Evolutionary conservation across 2,113 vertebrate genomes (phyloP).

Genomic region (Sterna hirundo): DNA sequence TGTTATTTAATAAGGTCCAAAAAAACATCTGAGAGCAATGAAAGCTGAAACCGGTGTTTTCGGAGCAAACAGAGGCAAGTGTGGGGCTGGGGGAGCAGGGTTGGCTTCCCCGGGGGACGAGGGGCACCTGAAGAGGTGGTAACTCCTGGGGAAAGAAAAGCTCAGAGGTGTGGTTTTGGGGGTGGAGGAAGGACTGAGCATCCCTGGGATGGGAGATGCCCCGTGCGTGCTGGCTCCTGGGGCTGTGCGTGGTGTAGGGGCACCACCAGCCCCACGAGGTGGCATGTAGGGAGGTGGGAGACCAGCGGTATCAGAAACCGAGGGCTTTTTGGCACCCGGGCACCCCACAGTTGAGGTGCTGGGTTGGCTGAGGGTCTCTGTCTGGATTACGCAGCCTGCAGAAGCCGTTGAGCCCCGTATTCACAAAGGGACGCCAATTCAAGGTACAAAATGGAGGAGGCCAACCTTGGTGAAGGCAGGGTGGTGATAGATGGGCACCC

Average conservation of each 20-base stretch:
- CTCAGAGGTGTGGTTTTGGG: background rate
- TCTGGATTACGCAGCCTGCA: too few relatives aligned
- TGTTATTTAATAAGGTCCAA: constrained; percentile 22
- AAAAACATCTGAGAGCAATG: constrained; percentile 14
- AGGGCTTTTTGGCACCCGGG: too few relatives aligned
- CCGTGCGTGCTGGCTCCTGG: fast-evolving
- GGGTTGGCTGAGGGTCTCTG: fast-evolving
- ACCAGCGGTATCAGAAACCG: background rate
- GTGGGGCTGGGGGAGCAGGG: background rate
- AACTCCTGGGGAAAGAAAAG: background rate
- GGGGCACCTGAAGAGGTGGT: background rate
- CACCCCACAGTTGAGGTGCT: fast-evolving
- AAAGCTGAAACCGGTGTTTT: background rate
- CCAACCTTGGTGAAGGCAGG: too few relatives aligned
- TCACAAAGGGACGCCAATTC: too few relatives aligned
- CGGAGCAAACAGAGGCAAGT: background rate
- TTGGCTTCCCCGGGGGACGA: background rate
- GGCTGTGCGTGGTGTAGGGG: fast-evolving
- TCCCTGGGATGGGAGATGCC: background rate
- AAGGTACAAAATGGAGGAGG: fast-evolving
- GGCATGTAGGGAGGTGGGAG: background rate
- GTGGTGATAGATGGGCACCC: fast-evolving
- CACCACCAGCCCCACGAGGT: background rate
- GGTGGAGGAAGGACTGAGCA: background rate
- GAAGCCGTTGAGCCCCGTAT: fast-evolving